Percentiles rank a stretch among this genome's conserved stretches.
Evolutionary conservation across 30 jellyfish, hydroid and myxozoan genomes (phyloP).

Genomic region (Haliclystus octoradiatus): DNA sequence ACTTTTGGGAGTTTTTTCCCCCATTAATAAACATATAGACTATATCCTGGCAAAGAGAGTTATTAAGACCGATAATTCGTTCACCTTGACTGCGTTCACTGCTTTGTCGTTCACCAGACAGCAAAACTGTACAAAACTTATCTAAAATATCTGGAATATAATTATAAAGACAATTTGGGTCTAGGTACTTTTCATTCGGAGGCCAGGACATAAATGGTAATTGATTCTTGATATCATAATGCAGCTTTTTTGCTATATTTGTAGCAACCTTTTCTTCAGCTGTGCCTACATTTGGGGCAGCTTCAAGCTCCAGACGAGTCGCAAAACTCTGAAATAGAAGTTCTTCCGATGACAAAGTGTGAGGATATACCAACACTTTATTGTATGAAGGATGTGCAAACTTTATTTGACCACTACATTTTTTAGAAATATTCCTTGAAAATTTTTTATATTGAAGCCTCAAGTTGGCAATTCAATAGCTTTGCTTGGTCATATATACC

Average conservation of each 20-base stretch:
- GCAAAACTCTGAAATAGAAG: background rate
- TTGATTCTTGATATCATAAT: constrained; percentile 1
- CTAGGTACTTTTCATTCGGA: constrained; percentile 13
- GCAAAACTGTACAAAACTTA: constrained; percentile 7
- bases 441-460: too few species aligned
- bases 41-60: constrained; percentile 9
- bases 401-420: background rate
- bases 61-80: background rate
- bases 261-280: constrained; percentile 1
- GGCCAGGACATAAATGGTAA: constrained; percentile 28
- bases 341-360: constrained; percentile 5
- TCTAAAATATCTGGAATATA: constrained; percentile 18
- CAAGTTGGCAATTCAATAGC: too few species aligned
- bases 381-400: background rate
- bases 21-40: constrained; percentile 14
- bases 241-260: constrained; percentile 9
- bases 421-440: background rate
- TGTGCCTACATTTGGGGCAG: background rate
- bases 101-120: constrained; percentile 5
- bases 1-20: constrained; percentile 15
- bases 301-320: background rate
- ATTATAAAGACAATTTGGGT: background rate
- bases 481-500: background rate
- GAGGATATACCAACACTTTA: constrained; percentile 4
- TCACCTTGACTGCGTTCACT: background rate